These are phyloP conservation scores for Chiroxiphia lanceolata DNA, from an alignment of 2,797 vertebrate species.

Conservation along the genomic window DNA sequence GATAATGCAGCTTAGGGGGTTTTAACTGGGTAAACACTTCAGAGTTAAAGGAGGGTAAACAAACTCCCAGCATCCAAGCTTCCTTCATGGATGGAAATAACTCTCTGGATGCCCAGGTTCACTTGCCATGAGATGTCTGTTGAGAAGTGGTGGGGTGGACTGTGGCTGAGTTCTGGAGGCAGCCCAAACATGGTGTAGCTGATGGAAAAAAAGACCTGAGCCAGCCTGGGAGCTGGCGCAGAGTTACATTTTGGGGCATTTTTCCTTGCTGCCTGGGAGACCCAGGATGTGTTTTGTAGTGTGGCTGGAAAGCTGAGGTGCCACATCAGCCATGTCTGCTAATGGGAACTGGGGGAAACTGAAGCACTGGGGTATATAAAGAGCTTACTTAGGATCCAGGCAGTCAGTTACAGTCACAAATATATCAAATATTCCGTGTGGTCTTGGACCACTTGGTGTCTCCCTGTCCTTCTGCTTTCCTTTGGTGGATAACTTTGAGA, in stretches of 20 bases:
- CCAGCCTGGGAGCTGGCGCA: neutral
- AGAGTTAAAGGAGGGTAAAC: constrained; percentile 56
- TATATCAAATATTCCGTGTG: neutral
- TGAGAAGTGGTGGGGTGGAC: neutral
- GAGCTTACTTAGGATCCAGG: neutral
- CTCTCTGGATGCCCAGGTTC: neutral
- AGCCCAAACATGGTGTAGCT: neutral
- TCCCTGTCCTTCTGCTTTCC: neutral
- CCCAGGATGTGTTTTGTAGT: neutral
- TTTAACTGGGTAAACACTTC: constrained; percentile 59
- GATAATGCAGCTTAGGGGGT: constrained; percentile 62
- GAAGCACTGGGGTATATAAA: neutral
- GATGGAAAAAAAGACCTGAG: neutral
- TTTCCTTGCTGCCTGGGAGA: neutral
- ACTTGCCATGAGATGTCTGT: neutral
- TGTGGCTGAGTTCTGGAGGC: neutral
- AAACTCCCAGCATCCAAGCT: constrained; percentile 4
- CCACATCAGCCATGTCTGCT: neutral
- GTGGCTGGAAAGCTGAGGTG: neutral
- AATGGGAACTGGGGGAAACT: neutral
- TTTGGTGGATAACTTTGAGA: neutral
- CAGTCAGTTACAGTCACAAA: neutral
- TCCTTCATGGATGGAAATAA: neutral
- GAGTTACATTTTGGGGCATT: neutral
- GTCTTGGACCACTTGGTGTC: neutral